phyloP scores from a whole-genome alignment of 2,113 vertebrate species.

The Panurus biarmicus region DNA sequence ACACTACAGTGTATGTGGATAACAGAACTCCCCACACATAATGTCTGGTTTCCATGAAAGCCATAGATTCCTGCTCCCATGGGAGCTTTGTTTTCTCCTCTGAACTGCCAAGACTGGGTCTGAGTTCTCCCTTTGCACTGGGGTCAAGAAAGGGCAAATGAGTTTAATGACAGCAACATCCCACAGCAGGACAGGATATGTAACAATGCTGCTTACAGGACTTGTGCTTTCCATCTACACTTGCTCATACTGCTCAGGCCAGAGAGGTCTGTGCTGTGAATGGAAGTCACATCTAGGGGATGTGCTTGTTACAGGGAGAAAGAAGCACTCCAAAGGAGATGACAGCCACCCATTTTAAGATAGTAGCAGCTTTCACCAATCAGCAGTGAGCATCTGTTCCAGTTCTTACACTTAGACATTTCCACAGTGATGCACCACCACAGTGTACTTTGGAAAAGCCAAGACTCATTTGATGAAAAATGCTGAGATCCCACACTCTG shows the following conservation, averaged over 20 bases:
- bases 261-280: background rate
- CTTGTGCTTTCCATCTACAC: background rate
- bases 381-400: background rate
- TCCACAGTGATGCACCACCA: background rate
- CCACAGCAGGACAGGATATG: background rate
- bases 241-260: background rate
- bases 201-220: background rate
- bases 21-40: background rate
- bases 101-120: background rate
- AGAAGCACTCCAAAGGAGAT: background rate
- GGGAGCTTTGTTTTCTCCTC: background rate
- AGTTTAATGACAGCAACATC: background rate
- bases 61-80: background rate
- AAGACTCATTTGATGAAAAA: background rate
- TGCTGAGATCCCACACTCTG: background rate
- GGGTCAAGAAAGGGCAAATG: background rate
- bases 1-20: background rate
- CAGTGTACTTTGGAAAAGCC: background rate
- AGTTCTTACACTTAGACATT: background rate
- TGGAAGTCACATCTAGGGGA: background rate
- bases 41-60: background rate
- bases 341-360: background rate
- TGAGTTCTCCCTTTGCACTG: background rate
- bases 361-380: background rate
- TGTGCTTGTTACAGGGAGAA: background rate